Evolutionary conservation across 2,113 vertebrate species (phyloP).

Genomic region (Sebastes schlegelii): DNA sequence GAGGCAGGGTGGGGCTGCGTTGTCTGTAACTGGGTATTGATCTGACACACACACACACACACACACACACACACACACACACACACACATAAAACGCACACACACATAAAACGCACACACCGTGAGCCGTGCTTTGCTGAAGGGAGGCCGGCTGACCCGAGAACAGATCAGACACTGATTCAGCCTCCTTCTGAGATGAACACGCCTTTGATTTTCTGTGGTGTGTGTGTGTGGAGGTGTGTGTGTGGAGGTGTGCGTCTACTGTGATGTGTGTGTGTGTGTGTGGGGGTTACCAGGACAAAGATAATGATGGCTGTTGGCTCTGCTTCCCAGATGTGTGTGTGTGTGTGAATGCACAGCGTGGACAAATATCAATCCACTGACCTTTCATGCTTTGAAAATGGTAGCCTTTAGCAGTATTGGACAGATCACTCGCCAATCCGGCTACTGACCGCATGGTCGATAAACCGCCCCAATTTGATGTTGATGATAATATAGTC

Average conservation of each 20-base stretch:
- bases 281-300: conserved; percentile 15
- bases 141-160: conserved; percentile 48
- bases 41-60: conserved; percentile 53
- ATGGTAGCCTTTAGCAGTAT: conserved; percentile 21
- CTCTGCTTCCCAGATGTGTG: conserved; percentile 2
- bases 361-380: conserved; percentile 27
- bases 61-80: too few relatives aligned
- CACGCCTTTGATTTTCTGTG: conserved; percentile 54
- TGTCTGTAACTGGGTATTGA: conserved; percentile 72
- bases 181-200: conserved; percentile 44
- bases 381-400: conserved; percentile 46
- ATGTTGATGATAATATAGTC: not conserved
- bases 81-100: conserved; percentile 21
- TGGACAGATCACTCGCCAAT: not conserved
- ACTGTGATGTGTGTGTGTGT: conserved; percentile 3
- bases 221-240: not conserved
- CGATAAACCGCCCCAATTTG: not conserved
- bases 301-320: conserved; percentile 48
- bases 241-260: not conserved
- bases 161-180: conserved; percentile 58
- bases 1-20: conserved; percentile 47
- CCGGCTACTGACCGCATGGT: not conserved
- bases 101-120: conserved; percentile 24
- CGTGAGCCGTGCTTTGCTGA: conserved; percentile 40
- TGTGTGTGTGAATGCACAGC: conserved; percentile 2